Evolutionary conservation across 2,888 invertebrate genomes (phyloP).

Genomic region (Pelosia muscerda): DNA sequence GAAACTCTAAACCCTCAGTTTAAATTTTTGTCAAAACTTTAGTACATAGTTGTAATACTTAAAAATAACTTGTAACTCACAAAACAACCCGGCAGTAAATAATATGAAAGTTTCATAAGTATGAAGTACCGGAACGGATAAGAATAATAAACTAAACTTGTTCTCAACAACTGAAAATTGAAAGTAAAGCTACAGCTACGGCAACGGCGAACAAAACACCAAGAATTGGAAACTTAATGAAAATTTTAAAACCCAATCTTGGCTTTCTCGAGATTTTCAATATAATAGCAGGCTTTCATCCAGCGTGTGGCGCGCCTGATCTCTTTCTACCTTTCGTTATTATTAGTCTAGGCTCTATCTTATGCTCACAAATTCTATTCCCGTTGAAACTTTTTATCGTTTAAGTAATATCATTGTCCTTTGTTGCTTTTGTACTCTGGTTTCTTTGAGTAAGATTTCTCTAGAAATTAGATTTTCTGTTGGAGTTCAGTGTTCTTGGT

Average conservation of each 20-base stretch:
- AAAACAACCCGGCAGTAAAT: slow-evolving; percentile 13
- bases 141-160: slow-evolving; percentile 43
- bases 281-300: slow-evolving; percentile 55
- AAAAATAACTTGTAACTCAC: background rate
- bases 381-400: slow-evolving; percentile 52
- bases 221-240: slow-evolving; percentile 47
- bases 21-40: background rate
- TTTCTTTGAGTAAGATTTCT: slow-evolving; percentile 22
- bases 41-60: background rate
- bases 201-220: slow-evolving; percentile 31
- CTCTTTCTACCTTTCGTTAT: slow-evolving; percentile 42
- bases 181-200: slow-evolving; percentile 38
- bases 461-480: slow-evolving; percentile 7
- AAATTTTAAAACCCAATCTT: slow-evolving; percentile 52
- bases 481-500: background rate
- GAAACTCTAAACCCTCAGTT: no score
- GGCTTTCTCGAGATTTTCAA: slow-evolving; percentile 52
- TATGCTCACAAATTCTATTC: slow-evolving; percentile 58
- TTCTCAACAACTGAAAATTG: slow-evolving; percentile 40
- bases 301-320: slow-evolving; percentile 49
- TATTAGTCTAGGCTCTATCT: slow-evolving; percentile 59
- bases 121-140: slow-evolving; percentile 17
- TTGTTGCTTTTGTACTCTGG: slow-evolving; percentile 51
- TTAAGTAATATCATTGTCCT: slow-evolving; percentile 50
- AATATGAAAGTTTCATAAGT: slow-evolving; percentile 24